Evolutionary conservation across 2,797 vertebrate species (phyloP), one percentile per base, ranked within the genome.

Genomic region (Enteromius anoplus): DNA sequence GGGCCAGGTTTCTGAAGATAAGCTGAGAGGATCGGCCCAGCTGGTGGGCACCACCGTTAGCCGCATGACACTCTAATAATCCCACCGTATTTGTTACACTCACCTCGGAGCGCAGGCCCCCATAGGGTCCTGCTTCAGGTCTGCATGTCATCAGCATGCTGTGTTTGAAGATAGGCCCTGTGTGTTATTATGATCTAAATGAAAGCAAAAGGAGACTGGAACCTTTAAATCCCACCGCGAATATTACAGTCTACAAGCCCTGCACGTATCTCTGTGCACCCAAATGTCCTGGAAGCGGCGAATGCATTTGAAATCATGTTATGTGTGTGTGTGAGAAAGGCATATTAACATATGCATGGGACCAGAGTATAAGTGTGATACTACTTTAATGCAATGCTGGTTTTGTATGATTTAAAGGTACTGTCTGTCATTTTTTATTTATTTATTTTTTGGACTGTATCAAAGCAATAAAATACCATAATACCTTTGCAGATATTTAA

Each of bases 11-110:
- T 81, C 37, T 66, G 78, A 47, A 62, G 76, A 86, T 79, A 51
- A 83, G 69, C 71, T n/a, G 14, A 68, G 49, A 72, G 75, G 64
- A 69, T 80, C 65, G 29, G 60, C 80, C 60, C 75, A 75, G 71
- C 81, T 84, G 81, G 70, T 83, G 71, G 72, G 76, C 73, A 51
- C 72, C 69, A 49, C n/a, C 55, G 37, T 75, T 60, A 79, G 66
- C 19, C 47, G 51, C 60, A 12, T 12, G 9, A 64, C 53, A 65
- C 47, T 45, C 69, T 68, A 75, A 80, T 95, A 94, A 95, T 92
- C 90, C 93, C 90, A 90, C 91, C 92, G 91, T 94, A 93, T 94
- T 92, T 92, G 92, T 93, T 93, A 91, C 91, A 91, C 91, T 91
- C 49, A 89, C 89, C 91, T 91, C 88, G 75, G 89, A 90, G 90